phyloP scores from a whole-genome alignment of 1,140 invertebrate genomes.

The Aphaenogaster rudis region DNA sequence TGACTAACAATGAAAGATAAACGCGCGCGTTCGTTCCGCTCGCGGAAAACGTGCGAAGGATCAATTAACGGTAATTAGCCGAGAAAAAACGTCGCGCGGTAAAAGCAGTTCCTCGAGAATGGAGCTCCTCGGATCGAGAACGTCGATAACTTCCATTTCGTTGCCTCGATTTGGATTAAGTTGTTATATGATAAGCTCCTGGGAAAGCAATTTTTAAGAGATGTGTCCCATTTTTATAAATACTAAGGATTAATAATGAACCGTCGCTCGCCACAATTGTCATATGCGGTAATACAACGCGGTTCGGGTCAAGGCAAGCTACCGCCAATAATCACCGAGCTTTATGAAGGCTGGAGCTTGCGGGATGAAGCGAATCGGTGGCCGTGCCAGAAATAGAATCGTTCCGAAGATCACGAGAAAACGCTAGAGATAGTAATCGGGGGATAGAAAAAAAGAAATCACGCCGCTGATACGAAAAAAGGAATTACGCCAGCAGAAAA shows the following conservation, averaged over 20 bases:
- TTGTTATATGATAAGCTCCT: neutral
- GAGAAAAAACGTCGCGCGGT: neutral
- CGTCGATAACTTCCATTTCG: neutral
- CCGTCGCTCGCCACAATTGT: conserved; percentile 6
- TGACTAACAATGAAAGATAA: neutral
- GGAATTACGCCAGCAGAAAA: neutral
- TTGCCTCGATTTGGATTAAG: neutral
- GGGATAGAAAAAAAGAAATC: neutral
- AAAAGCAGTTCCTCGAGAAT: neutral
- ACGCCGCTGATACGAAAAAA: neutral
- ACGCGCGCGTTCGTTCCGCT: neutral
- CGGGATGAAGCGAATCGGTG: neutral
- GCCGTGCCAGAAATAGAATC: conserved; percentile 46
- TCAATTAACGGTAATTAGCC: neutral
- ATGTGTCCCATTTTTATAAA: neutral
- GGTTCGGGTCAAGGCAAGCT: conserved; percentile 49
- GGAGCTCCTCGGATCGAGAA: neutral
- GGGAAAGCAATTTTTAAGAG: neutral
- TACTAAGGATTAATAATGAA: neutral
- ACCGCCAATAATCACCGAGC: conserved; percentile 38
- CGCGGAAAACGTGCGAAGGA: neutral
- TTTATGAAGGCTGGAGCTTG: conserved; percentile 46
- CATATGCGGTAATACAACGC: conserved; percentile 13
- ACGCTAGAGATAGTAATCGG: neutral
- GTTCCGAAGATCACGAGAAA: neutral